Conservation (phyloP, 1,140 invertebrate species). For the Palaemon carinicauda region DNA sequence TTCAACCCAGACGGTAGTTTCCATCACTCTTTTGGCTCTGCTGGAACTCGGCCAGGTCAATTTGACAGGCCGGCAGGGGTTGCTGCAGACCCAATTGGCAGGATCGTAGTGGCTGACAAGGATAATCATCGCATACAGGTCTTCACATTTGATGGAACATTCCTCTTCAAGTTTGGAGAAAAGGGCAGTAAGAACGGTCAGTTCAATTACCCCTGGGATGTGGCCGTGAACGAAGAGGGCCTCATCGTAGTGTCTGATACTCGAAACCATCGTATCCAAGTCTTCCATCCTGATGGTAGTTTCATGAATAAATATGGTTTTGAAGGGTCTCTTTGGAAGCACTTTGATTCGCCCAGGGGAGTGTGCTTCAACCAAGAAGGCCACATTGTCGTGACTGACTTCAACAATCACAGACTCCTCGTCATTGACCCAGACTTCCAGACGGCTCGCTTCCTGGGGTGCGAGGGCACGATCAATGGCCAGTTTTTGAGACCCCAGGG, state of each 20-base stretch:
- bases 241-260: constrained; percentile 92
- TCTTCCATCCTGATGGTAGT: constrained; percentile 81
- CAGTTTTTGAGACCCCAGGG: constrained; percentile 81
- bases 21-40: constrained; percentile 78
- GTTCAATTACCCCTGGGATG: constrained; percentile 97
- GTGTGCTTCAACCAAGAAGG: constrained; percentile 84
- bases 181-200: constrained; percentile 85
- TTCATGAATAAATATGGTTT: constrained; percentile 84
- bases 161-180: constrained; percentile 85
- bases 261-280: constrained; percentile 89
- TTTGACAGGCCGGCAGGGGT: constrained; percentile 92
- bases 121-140: constrained; percentile 95
- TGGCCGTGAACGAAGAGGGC: constrained; percentile 79
- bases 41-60: constrained; percentile 81
- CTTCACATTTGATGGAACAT: constrained; percentile 80
- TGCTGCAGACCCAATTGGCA: constrained; percentile 77
- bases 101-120: constrained; percentile 92
- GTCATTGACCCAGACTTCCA: constrained; percentile 79
- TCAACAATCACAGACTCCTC: constrained; percentile 91
- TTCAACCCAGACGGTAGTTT: constrained; percentile 76
- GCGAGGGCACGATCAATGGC: constrained; percentile 76
- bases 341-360: constrained; percentile 89
- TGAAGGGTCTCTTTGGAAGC: constrained; percentile 80
- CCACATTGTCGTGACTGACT: constrained; percentile 85
- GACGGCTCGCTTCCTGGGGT: constrained; percentile 74